Evolutionary conservation across 2,888 invertebrate genomes (phyloP).

Genomic region (Resseliella maxima): DNA sequence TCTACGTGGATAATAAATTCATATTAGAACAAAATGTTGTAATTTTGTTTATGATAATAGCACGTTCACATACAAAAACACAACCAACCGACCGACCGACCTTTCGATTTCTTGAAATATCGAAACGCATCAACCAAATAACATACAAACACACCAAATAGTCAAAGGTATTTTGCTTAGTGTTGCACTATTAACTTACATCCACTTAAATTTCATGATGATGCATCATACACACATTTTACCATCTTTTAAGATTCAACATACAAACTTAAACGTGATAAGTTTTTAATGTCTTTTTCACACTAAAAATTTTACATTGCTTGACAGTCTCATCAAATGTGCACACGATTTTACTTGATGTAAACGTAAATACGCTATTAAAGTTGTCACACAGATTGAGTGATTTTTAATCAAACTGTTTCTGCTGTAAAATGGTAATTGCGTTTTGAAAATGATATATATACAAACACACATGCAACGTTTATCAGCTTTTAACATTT

Average conservation of each 20-base stretch:
- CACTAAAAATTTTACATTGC: background rate
- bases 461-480: too few relatives aligned
- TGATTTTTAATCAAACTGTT: slow-evolving; percentile 28
- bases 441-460: too few relatives aligned
- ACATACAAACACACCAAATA: background rate
- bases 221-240: slow-evolving; percentile 31
- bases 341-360: background rate
- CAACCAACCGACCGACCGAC: background rate
- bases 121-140: background rate
- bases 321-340: background rate
- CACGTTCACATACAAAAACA: background rate
- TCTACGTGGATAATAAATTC: slow-evolving; percentile 10
- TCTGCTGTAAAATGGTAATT: too few relatives aligned
- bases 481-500: background rate
- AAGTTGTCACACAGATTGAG: slow-evolving; percentile 23
- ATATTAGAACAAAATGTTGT: slow-evolving; percentile 40
- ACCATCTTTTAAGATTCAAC: background rate
- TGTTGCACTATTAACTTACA: background rate
- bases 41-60: slow-evolving; percentile 38
- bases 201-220: background rate
- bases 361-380: slow-evolving; percentile 8
- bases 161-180: background rate
- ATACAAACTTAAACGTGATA: background rate
- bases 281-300: slow-evolving; percentile 9
- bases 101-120: background rate